These are phyloP conservation scores for Narcine bancroftii DNA, from an alignment of 2,113 vertebrate genomes.

Conservation along the genomic window DNA sequence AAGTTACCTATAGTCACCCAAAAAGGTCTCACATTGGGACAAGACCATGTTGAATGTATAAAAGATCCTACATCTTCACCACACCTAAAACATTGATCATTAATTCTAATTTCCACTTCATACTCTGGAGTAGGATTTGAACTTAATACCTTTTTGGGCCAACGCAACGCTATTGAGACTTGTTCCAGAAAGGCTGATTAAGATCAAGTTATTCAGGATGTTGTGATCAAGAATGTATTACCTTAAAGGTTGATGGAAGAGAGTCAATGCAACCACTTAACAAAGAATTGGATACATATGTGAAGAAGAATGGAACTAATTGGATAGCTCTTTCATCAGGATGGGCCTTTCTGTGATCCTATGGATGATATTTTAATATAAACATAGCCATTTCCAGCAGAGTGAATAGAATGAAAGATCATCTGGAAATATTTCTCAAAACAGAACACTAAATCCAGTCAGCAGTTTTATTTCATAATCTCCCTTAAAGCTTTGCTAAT, in stretches of 20 bases:
- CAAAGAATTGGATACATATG: too few species aligned
- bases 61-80: too few species aligned
- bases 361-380: neutral
- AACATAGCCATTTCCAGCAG: neutral
- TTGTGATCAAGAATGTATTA: too few species aligned
- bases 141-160: neutral
- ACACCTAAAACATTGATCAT: too few species aligned
- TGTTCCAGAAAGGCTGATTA: neutral
- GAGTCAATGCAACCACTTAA: too few species aligned
- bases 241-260: too few species aligned
- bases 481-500: neutral
- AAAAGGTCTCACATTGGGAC: too few species aligned
- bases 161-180: neutral
- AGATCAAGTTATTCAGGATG: too few species aligned
- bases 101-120: neutral
- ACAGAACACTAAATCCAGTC: neutral
- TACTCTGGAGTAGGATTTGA: neutral
- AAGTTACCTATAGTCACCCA: too few species aligned
- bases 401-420: neutral
- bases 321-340: neutral
- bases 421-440: neutral
- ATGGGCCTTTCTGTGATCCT: neutral
- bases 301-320: neutral
- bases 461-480: constrained; percentile 11
- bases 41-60: too few species aligned